Percentiles rank a stretch among this genome's conserved stretches.
Conservation (phyloP, 2,113 vertebrate species). For the Pedionomus torquatus region DNA sequence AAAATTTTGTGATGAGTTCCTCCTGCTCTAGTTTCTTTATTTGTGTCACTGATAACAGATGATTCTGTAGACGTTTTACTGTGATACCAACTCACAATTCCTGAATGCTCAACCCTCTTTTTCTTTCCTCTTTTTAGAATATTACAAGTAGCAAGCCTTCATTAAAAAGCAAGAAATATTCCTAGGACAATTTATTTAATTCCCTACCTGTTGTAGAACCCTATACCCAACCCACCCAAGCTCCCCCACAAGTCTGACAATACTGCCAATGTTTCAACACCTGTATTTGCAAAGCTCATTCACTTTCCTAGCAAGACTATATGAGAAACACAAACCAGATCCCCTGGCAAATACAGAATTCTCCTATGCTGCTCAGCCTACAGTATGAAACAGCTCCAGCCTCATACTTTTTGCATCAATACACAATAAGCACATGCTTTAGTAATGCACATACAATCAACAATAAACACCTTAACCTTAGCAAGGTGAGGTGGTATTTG, state of each 20-base stretch:
- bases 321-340: not conserved
- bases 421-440: not conserved
- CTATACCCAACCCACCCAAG: rapidly evolving
- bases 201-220: not conserved
- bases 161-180: not conserved
- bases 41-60: not conserved
- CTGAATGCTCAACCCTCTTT: not conserved
- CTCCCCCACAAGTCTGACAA: not conserved
- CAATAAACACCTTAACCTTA: not conserved
- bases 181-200: not conserved
- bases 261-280: not conserved
- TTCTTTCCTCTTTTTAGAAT: not conserved
- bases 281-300: not conserved
- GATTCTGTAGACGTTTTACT: not conserved
- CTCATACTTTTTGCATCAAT: not conserved
- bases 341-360: not conserved
- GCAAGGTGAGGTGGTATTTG: not conserved
- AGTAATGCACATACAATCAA: not conserved
- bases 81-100: not conserved
- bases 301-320: not conserved
- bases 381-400: not conserved
- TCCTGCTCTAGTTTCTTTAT: not conserved
- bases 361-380: not conserved
- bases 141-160: not conserved
- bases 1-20: not conserved